These are phyloP conservation scores for Stenoptilia bipunctidactyla DNA, from an alignment of 2,888 invertebrate species.

Conservation along the genomic window DNA sequence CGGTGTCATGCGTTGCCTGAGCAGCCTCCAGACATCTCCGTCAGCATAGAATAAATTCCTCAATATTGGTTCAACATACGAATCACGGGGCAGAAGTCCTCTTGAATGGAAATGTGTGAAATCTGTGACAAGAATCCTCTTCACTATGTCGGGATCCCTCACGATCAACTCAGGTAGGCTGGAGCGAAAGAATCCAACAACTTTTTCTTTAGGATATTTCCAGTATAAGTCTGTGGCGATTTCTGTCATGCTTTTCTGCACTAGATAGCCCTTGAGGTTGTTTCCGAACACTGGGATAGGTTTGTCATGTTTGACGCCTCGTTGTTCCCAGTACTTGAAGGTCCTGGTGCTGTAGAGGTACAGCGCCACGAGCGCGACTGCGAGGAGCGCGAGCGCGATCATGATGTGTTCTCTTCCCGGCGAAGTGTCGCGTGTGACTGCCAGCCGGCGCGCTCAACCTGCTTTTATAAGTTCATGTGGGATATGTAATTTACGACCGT, in stretches of 20 bases:
- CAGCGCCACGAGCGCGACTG: too few species aligned
- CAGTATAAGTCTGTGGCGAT: constrained; percentile 17
- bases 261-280: constrained; percentile 13
- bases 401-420: too few species aligned
- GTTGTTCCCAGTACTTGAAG: constrained; percentile 18
- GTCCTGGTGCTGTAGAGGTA: constrained; percentile 12
- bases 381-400: too few species aligned
- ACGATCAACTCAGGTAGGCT: constrained; percentile 19
- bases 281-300: constrained; percentile 20
- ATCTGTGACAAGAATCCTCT: constrained; percentile 21
- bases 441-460: too few species aligned
- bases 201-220: constrained; percentile 20
- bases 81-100: constrained; percentile 19
- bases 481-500: too few species aligned
- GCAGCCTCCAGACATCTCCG: constrained; percentile 28
- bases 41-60: constrained; percentile 25
- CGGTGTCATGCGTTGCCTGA: constrained; percentile 27
- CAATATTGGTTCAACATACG: constrained; percentile 21
- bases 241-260: constrained; percentile 17
- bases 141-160: constrained; percentile 23
- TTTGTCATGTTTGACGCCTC: constrained; percentile 17
- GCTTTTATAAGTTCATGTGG: too few species aligned
- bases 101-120: constrained; percentile 23
- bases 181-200: constrained; percentile 22
- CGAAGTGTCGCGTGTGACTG: too few species aligned